A percentile compares a stretch with the other conserved stretches of the same genome.
Conservation (phyloP, 2,888 invertebrate species). For the Lampropteryx suffumata region DNA sequence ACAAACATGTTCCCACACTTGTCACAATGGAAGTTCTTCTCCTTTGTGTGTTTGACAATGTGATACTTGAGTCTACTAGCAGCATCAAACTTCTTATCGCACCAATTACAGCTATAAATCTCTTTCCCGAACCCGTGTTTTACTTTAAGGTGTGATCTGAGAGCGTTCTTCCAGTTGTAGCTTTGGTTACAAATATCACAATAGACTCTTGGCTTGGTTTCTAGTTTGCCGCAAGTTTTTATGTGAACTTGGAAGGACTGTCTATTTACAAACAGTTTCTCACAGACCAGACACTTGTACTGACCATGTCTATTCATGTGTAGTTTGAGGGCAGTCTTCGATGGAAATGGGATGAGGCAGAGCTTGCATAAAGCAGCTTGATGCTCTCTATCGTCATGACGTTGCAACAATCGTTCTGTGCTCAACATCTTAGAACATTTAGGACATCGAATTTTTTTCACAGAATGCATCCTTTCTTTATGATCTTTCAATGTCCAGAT, state of each 20-base stretch:
- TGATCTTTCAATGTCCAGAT: conserved; percentile 53
- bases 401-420: conserved; percentile 53
- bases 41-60: conserved; percentile 67
- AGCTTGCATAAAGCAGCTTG: conserved; percentile 55
- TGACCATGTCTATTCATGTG: conserved; percentile 62
- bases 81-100: conserved; percentile 22
- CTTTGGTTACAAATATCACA: conserved; percentile 68
- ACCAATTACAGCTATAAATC: conserved; percentile 11
- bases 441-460: conserved; percentile 59
- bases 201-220: conserved; percentile 46
- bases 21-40: conserved; percentile 62
- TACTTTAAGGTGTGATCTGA: conserved; percentile 13
- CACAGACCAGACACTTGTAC: conserved; percentile 54
- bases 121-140: conserved; percentile 12
- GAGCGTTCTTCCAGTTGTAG: conserved; percentile 39
- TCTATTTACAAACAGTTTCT: conserved; percentile 54
- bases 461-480: conserved; percentile 61
- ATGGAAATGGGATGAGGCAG: conserved; percentile 59
- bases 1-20: conserved; percentile 67
- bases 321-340: conserved; percentile 50
- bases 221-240: conserved; percentile 54
- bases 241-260: conserved; percentile 54
- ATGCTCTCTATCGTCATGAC: conserved; percentile 57
- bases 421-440: conserved; percentile 69
- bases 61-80: conserved; percentile 50